Conservation (phyloP, 2,797 vertebrate genomes). For the Schizothorax lantsangensis region DNA sequence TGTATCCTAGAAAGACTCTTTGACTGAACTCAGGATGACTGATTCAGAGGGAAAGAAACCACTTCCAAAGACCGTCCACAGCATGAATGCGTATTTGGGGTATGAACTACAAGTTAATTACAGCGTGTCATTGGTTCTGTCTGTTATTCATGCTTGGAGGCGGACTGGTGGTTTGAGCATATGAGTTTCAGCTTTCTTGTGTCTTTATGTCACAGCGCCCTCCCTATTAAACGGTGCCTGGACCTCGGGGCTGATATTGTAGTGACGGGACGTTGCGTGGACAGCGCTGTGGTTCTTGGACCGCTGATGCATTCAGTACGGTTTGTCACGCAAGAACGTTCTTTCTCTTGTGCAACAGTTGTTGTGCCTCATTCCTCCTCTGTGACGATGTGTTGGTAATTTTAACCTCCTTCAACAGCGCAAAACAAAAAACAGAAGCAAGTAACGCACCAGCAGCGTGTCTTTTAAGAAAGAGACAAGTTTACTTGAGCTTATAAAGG, state of each 20-base stretch:
- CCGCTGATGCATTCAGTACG: slow-evolving; percentile 86
- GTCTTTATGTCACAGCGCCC: slow-evolving; percentile 71
- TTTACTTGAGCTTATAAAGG: not conserved
- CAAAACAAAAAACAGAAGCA: not conserved
- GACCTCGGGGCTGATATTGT: slow-evolving; percentile 87
- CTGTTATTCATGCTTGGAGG: slow-evolving; percentile 26
- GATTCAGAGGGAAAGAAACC: slow-evolving; percentile 68
- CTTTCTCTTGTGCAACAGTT: not conserved
- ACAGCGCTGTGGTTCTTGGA: slow-evolving; percentile 85
- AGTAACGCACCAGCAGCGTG: not conserved
- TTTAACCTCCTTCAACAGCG: not conserved
- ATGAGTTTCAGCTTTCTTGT: not conserved
- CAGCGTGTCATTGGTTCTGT: not conserved
- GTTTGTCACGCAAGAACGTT: slow-evolving; percentile 4
- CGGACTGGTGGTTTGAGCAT: not conserved
- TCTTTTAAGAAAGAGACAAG: not conserved
- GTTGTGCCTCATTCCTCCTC: not conserved
- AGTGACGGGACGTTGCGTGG: slow-evolving; percentile 85
- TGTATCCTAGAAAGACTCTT: slow-evolving; percentile 73
- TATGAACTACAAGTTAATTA: slow-evolving; percentile 61
- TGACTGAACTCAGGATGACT: slow-evolving; percentile 74
- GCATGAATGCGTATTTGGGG: slow-evolving; percentile 88
- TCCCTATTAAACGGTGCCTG: slow-evolving; percentile 84
- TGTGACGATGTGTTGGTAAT: not conserved
- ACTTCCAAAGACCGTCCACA: slow-evolving; percentile 82